A percentile compares a stretch with the other conserved stretches of the same genome.
These are phyloP conservation scores for Stenolophus ochropezus DNA, from an alignment of 2,888 invertebrate species.

Conservation along the genomic window DNA sequence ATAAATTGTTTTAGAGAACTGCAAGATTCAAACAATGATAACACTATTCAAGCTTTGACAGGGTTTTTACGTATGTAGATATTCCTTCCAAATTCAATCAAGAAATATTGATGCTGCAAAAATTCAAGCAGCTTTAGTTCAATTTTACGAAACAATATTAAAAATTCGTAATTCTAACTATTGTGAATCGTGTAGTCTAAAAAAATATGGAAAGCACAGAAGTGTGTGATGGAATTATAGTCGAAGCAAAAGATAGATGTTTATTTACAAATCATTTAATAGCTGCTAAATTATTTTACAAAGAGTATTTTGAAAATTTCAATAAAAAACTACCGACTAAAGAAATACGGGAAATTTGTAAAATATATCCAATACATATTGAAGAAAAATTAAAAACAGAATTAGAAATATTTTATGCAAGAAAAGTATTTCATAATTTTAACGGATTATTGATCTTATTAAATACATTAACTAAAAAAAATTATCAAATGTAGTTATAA, in stretches of 20 bases:
- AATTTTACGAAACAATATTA: no score
- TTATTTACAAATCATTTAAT: constrained; percentile 61
- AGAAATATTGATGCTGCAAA: constrained; percentile 1
- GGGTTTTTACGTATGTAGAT: constrained; percentile 39
- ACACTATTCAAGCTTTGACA: constrained; percentile 38
- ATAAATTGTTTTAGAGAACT: constrained; percentile 61
- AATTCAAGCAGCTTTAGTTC: no score
- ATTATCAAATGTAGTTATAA: constrained; percentile 60
- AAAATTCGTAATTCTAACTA: no score
- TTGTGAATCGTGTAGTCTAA: no score
- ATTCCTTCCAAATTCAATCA: constrained; percentile 57
- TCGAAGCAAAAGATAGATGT: constrained; percentile 61
- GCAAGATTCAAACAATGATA: constrained; percentile 35
- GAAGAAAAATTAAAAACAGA: constrained; percentile 60
- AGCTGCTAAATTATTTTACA: constrained; percentile 61
- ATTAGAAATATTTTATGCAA: constrained; percentile 59
- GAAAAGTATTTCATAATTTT: constrained; percentile 58
- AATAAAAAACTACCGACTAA: constrained; percentile 57
- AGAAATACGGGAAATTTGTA: constrained; percentile 47
- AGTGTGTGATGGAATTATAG: constrained; percentile 62
- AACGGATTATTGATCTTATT: constrained; percentile 47
- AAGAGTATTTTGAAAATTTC: constrained; percentile 53
- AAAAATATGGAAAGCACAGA: constrained; percentile 61
- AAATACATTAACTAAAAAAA: constrained; percentile 59
- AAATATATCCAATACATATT: constrained; percentile 56